phyloP scores from a whole-genome alignment of 2,113 vertebrate genomes.

The Elaphurus davidianus region DNA sequence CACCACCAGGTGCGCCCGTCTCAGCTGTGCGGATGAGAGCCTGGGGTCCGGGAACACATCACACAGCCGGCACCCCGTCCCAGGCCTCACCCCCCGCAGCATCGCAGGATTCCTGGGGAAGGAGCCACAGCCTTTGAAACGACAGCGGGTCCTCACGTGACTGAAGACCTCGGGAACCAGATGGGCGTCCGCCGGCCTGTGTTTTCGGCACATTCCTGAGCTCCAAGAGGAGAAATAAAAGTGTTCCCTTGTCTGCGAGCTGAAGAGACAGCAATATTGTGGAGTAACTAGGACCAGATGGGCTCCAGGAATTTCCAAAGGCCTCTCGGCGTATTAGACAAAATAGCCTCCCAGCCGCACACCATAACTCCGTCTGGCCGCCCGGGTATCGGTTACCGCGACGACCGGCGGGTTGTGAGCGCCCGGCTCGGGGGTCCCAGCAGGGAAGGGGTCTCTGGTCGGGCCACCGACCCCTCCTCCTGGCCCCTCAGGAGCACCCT shows the following conservation, averaged over 20 bases:
- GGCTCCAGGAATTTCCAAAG: slow-evolving; percentile 70
- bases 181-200: not conserved
- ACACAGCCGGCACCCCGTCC: not conserved
- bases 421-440: not conserved
- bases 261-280: slow-evolving; percentile 63
- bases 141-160: not conserved
- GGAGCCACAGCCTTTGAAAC: not conserved
- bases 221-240: slow-evolving; percentile 72
- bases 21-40: fast-evolving
- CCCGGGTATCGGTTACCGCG: slow-evolving; percentile 52
- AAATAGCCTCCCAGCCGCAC: slow-evolving; percentile 56
- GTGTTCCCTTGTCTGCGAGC: slow-evolving; percentile 53
- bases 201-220: slow-evolving; percentile 63
- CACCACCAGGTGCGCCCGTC: not conserved
- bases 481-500: not conserved
- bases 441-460: not conserved
- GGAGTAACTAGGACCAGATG: slow-evolving; percentile 80
- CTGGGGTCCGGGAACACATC: not conserved
- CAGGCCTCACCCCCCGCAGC: not conserved
- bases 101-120: not conserved
- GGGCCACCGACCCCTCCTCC: not conserved
- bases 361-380: not conserved
- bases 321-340: slow-evolving; percentile 6
- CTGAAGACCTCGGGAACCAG: not conserved
- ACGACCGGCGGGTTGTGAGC: not conserved